phyloP scores from a whole-genome alignment of 2,797 vertebrate species.

The Helicolenus hilgendorfi region DNA sequence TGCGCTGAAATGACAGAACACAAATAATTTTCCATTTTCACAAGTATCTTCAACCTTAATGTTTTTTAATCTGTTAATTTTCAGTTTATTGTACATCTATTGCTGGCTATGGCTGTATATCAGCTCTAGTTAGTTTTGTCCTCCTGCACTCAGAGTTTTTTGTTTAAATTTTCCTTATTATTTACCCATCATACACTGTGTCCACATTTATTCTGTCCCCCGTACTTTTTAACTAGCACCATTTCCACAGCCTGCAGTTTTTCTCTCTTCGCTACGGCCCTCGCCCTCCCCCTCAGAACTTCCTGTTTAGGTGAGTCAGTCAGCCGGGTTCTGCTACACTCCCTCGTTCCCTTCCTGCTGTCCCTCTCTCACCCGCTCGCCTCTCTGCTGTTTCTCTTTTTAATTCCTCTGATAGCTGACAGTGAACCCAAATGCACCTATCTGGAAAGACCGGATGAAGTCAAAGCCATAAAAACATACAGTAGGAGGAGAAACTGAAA shows the following conservation, averaged over 20 bases:
- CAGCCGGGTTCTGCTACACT: slow-evolving; percentile 64
- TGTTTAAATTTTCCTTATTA: background rate
- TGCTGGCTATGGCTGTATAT: background rate
- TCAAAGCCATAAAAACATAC: slow-evolving; percentile 28
- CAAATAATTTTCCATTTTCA: background rate
- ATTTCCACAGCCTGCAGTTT: slow-evolving; percentile 35
- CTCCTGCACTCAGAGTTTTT: background rate
- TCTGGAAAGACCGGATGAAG: slow-evolving; percentile 38
- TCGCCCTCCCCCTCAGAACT: background rate
- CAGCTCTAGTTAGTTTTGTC: background rate
- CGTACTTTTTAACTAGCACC: slow-evolving; percentile 37
- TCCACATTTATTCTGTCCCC: slow-evolving; percentile 11
- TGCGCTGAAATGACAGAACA: background rate
- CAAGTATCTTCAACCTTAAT: background rate
- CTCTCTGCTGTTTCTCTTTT: slow-evolving; percentile 53
- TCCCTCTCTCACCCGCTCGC: slow-evolving; percentile 15
- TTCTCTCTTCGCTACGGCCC: background rate
- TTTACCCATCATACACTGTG: background rate
- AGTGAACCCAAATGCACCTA: slow-evolving; percentile 30
- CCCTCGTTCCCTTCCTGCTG: slow-evolving; percentile 28
- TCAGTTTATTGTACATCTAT: background rate
- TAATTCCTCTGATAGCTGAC: slow-evolving; percentile 60
- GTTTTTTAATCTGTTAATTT: background rate
- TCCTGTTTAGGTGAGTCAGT: slow-evolving; percentile 58
- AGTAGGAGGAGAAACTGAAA: background rate